Base-by-base conservation (phyloP, 2,888 invertebrate genomes). In the Dynastes hyllus region DNA sequence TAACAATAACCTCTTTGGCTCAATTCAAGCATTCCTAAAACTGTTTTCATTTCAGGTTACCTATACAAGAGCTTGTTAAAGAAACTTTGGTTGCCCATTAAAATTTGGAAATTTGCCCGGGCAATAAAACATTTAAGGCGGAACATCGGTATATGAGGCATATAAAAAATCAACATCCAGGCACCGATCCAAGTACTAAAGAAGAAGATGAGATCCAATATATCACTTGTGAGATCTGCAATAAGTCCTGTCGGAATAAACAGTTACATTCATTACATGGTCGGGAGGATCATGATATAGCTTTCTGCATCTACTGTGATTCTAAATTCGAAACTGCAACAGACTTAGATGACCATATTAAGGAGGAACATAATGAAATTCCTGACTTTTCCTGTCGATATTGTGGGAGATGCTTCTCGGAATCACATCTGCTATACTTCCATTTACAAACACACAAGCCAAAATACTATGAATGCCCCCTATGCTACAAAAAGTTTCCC, bases 251-350 rank as follows among this genome's bases (percentile, higher is more conserved):
- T 51, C 37, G 45, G n/a, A 79, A 79, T 58, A 76, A 76, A 13
- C 79, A 79, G 29, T 76, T 61, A 4, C 29, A 76, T 1, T 76
- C 79, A 27, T 22, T 79, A 40, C 79, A 79, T 45, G 2, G 76
- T 1, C 58, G 53, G 8, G 76, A 76, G 3, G 78, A 71, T 51
- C 79, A 79, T 50, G 69, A 58, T 4, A 51, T 11, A 16, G 37
- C 32, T 9, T 37, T 70, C n/a, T 79, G 79, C 29, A 70, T 76
- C 2, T 79, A 79, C 51, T 79, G 79, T 22, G 79, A 79, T 58
- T 32, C n/a, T n/a, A 1, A 70, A 45, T 76, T 69, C 32, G 45
- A 79, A 69, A 22, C 69, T 5, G 63, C 55, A 2, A 22, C 70
- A 16, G 70, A 79, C 2, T 61, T 79, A 27, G 13, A 9, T 9